Evolutionary conservation across 2,113 vertebrate species (phyloP).

Genomic region (Carettochelys insculpta): DNA sequence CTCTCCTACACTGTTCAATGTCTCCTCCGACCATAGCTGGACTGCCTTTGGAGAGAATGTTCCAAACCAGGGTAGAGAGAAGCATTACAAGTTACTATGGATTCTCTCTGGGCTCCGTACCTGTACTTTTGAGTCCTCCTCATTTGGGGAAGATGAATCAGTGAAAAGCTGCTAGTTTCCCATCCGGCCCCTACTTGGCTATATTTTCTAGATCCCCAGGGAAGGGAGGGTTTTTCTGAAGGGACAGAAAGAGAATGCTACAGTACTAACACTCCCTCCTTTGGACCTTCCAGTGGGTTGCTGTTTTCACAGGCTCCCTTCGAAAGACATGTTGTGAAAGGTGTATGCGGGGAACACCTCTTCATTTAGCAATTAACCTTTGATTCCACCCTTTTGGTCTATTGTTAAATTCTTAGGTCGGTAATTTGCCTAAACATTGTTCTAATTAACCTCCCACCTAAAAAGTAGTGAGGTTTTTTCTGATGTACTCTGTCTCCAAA

Average conservation of each 20-base stretch:
- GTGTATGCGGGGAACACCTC: neutral
- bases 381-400: constrained; percentile 12
- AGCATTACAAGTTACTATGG: neutral
- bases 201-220: neutral
- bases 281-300: neutral
- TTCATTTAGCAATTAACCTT: constrained; percentile 19
- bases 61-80: neutral
- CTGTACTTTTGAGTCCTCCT: neutral
- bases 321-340: neutral
- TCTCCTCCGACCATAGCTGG: fast-evolving
- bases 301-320: neutral
- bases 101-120: neutral
- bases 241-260: neutral
- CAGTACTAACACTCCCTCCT: neutral
- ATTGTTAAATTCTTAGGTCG: constrained; percentile 35
- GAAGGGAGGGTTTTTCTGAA: neutral
- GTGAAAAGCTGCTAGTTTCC: neutral
- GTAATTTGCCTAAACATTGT: constrained; percentile 4
- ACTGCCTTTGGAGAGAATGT: neutral
- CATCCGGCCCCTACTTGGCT: neutral
- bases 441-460: constrained; percentile 43
- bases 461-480: constrained; percentile 24
- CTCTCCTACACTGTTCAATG: neutral
- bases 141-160: neutral
- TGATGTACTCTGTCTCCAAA: constrained; percentile 38